phyloP scores from a whole-genome alignment of 2,797 vertebrate genomes.

The Centroberyx gerrardi region DNA sequence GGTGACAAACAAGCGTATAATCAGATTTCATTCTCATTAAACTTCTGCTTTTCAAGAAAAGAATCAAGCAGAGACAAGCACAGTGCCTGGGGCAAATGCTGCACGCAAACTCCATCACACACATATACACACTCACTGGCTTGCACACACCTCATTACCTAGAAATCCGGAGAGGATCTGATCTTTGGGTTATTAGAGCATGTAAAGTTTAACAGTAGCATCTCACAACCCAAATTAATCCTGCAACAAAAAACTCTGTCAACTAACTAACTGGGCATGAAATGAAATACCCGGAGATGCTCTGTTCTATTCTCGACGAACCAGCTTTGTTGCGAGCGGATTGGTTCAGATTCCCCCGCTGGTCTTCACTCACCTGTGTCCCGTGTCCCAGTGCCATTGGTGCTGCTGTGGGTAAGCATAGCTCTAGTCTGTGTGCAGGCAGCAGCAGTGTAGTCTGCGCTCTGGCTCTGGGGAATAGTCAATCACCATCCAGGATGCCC shows the following conservation, averaged over 20 bases:
- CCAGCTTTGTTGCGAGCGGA: not conserved
- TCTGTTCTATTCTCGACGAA: constrained; percentile 5
- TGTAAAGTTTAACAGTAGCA: constrained; percentile 52
- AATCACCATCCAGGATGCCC: constrained; percentile 76
- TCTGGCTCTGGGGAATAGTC: constrained; percentile 68
- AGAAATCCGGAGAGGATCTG: constrained; percentile 47
- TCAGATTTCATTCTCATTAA: constrained; percentile 68
- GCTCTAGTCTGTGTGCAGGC: constrained; percentile 65
- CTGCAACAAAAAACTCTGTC: constrained; percentile 34
- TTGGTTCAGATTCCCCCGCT: constrained; percentile 29
- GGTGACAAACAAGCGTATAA: constrained; percentile 67
- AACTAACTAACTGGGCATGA: constrained; percentile 36
- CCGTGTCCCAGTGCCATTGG: constrained; percentile 77
- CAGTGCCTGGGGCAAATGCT: constrained; percentile 41
- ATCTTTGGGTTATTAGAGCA: constrained; percentile 68
- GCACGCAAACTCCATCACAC: constrained; percentile 43
- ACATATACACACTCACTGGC: constrained; percentile 32
- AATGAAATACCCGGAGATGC: constrained; percentile 33
- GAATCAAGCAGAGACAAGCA: constrained; percentile 63
- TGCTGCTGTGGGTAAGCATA: constrained; percentile 83
- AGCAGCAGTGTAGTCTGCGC: constrained; percentile 58
- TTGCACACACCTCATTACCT: constrained; percentile 61
- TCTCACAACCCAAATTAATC: constrained; percentile 45
- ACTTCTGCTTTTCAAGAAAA: constrained; percentile 60
- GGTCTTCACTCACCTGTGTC: constrained; percentile 85